phyloP scores from a whole-genome alignment of 23 tunicate species.

The Corella eumyota region DNA sequence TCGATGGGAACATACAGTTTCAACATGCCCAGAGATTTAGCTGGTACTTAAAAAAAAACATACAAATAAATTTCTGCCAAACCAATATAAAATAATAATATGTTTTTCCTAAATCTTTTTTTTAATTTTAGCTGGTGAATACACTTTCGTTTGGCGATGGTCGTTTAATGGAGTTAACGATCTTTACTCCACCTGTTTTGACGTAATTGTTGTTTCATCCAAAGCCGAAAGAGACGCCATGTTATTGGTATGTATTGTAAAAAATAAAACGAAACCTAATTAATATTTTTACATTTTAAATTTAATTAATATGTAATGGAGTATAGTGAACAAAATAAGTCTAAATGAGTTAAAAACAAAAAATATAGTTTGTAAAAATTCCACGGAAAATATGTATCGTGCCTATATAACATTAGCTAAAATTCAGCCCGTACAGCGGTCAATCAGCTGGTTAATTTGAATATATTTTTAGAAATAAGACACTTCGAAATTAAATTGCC shows the following conservation, averaged over 20 bases:
- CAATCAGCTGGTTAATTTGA: too few species aligned
- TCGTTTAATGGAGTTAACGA: slow-evolving; percentile 60
- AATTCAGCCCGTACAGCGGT: too few species aligned
- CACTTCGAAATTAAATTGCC: too few species aligned
- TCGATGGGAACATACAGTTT: slow-evolving; percentile 72
- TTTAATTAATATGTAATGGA: too few species aligned
- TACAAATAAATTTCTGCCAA: too few species aligned
- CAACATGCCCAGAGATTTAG: slow-evolving; percentile 43
- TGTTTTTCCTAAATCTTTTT: background rate
- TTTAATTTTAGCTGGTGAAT: slow-evolving; percentile 28
- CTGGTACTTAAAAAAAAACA: slow-evolving; percentile 17
- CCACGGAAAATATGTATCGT: too few species aligned
- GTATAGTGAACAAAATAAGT: too few species aligned
- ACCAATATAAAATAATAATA: background rate
- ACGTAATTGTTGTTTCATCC: slow-evolving; percentile 48
- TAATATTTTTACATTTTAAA: background rate
- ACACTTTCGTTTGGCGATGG: slow-evolving; percentile 93
- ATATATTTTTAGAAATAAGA: too few species aligned
- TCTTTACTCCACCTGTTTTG: slow-evolving; percentile 86
- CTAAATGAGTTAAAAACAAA: too few species aligned
- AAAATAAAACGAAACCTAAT: too few species aligned
- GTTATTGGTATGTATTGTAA: slow-evolving; percentile 38
- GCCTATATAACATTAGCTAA: too few species aligned
- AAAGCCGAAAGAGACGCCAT: slow-evolving; percentile 19
- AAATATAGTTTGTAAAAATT: too few species aligned